phyloP scores from a whole-genome alignment of 2,797 vertebrate species.

The Tinamus major region DNA sequence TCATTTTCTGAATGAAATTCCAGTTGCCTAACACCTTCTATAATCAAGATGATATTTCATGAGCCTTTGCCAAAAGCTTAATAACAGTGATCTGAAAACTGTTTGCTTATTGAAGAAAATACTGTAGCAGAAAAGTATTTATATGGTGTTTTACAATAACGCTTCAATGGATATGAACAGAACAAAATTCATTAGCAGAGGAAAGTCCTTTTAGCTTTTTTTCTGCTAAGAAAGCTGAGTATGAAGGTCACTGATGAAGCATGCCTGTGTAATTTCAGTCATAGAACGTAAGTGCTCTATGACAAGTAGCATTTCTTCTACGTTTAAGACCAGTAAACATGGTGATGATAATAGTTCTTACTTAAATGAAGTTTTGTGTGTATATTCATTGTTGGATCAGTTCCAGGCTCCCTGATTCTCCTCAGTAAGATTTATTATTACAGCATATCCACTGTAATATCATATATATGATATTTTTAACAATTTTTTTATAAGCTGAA shows the following conservation, averaged over 20 bases:
- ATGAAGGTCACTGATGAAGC: not conserved
- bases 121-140: not conserved
- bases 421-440: not conserved
- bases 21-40: not conserved
- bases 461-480: no score
- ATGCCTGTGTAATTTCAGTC: not conserved
- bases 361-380: not conserved
- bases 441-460: not conserved
- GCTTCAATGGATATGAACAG: not conserved
- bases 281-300: not conserved
- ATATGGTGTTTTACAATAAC: not conserved
- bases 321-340: not conserved
- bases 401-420: not conserved
- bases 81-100: not conserved
- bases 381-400: not conserved
- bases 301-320: not conserved
- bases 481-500: not conserved
- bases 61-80: not conserved
- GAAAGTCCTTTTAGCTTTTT: not conserved
- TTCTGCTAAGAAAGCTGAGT: not conserved
- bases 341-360: not conserved
- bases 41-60: not conserved
- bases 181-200: not conserved
- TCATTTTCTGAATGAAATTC: not conserved
- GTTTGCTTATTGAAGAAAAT: not conserved